Conservation (phyloP, 2,888 invertebrate genomes). For the Aporophyla nigra region DNA sequence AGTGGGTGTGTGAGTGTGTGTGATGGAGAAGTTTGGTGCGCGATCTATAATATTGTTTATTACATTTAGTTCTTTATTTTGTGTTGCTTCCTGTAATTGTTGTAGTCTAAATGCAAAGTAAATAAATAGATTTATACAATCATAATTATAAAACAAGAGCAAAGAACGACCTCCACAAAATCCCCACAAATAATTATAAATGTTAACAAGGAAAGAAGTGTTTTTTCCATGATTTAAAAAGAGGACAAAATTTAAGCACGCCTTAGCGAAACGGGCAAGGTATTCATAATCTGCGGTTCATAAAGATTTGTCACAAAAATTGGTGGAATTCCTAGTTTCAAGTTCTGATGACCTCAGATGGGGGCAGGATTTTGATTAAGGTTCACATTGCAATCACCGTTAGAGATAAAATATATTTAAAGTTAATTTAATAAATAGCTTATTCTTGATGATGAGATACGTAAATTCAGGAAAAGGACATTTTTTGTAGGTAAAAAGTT, state of each 20-base stretch:
- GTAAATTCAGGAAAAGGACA: neutral
- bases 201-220: neutral
- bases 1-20: too few relatives aligned
- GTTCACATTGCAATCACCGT: neutral
- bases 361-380: too few relatives aligned
- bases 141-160: neutral
- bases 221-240: neutral
- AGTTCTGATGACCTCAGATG: neutral
- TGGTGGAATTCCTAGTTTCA: neutral
- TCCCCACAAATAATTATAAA: neutral
- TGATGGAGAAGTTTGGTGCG: too few relatives aligned
- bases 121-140: too few relatives aligned
- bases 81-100: too few relatives aligned
- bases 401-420: neutral
- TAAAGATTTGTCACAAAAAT: neutral
- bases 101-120: too few relatives aligned
- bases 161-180: too few relatives aligned
- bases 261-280: neutral
- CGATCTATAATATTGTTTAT: too few relatives aligned
- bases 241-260: neutral
- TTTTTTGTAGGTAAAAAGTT: neutral
- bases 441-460: neutral
- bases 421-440: too few relatives aligned
- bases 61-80: too few relatives aligned
- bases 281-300: neutral